Base-by-base conservation (phyloP, 2,888 invertebrate species). In the Andrena haemorrhoa region DNA sequence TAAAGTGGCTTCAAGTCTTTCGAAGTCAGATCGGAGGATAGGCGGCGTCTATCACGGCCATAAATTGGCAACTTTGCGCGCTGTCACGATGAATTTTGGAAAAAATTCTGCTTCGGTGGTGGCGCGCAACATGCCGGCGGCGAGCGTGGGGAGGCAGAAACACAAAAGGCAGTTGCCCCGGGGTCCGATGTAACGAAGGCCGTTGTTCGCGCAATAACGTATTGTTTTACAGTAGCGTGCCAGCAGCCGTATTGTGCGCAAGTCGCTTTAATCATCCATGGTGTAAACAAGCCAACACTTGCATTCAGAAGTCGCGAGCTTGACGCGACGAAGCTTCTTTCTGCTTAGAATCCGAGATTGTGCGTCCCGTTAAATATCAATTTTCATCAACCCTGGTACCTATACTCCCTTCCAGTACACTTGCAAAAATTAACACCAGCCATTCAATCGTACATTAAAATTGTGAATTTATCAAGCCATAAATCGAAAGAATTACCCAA, bases 131-230 rank as follows among this genome's bases (percentile, higher is more conserved):
- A n/a, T 12, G 33, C n/a, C 23, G 23, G 23, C 16, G 41, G 29
- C 33, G 56, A 73, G 49, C 63, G 33, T 23, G 47, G 0, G 0
- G 73, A 49, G 56, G 66, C 35, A 41, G 53, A 66, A 53, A 63
- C 49, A 58, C 49, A 68, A 68, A 83, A 78, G 74, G 63, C 20
- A 56, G 75, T 66, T 64, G 83, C 83, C 68, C 23, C 41, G 29
- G 78, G 83, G 73, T 26, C 26, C 53, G 60, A 68, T 78, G 70
- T 83, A 83, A 83, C 83, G 83, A 83, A 83, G 63, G 74, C 33
- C 47, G 66, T 71, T 82, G 72, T 76, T 70, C 64, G 76, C 76
- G 70, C 82, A 76, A 76, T 82, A 82, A 76, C 82, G 82, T 69
- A 82, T 82, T 83, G 83, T 83, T 83, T 78, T 71, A 71, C 26